Percentiles rank a stretch among this genome's conserved stretches.
Evolutionary conservation across 2,113 vertebrate species (phyloP).

Genomic region (Anser cygnoides): DNA sequence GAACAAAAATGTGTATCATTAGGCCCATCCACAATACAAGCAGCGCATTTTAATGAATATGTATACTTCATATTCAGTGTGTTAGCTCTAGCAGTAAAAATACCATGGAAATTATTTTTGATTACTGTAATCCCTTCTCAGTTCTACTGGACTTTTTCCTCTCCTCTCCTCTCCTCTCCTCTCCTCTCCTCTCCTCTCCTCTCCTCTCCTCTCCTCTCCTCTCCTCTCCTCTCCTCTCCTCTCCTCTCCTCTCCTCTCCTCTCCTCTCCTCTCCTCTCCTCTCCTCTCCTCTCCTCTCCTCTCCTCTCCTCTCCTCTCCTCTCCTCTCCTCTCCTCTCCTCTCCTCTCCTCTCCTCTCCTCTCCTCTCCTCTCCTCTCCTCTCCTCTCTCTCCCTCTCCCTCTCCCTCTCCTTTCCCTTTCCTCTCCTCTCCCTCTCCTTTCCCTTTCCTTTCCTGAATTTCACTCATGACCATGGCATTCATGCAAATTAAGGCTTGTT

Average conservation of each 20-base stretch:
- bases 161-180: not conserved
- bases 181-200: too few species aligned
- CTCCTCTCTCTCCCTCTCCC: not conserved
- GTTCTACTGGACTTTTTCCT: fast-evolving
- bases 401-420: too few species aligned
- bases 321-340: not conserved
- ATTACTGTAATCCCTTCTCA: not conserved
- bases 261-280: too few species aligned
- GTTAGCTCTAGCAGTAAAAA: not conserved
- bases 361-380: too few species aligned
- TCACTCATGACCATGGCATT: not conserved
- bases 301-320: not conserved
- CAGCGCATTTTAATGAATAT: not conserved
- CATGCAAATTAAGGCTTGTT: not conserved
- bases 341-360: too few species aligned
- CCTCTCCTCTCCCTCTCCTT: not conserved
- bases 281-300: not conserved
- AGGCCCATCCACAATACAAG: fast-evolving
- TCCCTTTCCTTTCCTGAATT: not conserved
- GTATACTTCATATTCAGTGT: not conserved
- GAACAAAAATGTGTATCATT: not conserved
- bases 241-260: not conserved
- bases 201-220: too few species aligned
- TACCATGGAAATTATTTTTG: not conserved
- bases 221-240: not conserved